Percentiles rank a stretch among this genome's conserved stretches.
Evolutionary conservation across 2,113 vertebrate species (phyloP).

Genomic region (Acanthisitta chloris): DNA sequence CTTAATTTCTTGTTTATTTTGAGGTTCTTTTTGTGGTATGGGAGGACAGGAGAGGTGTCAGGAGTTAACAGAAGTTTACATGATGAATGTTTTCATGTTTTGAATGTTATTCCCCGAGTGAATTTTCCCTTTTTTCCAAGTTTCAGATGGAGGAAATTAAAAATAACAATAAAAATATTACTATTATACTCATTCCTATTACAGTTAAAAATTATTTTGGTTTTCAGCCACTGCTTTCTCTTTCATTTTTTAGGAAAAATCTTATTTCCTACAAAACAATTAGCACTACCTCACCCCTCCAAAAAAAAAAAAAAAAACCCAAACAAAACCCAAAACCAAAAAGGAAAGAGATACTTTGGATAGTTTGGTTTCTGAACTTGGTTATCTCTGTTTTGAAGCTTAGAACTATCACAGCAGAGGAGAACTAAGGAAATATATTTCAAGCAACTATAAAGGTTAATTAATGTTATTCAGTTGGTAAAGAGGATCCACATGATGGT

Average conservation of each 20-base stretch:
- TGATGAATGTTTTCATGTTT: background rate
- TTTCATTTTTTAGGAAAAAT: background rate
- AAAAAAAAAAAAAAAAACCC: background rate
- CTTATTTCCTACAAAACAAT: background rate
- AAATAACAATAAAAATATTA: background rate
- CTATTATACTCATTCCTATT: background rate
- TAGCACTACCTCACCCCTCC: too few species aligned
- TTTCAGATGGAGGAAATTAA: background rate
- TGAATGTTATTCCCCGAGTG: background rate
- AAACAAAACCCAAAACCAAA: background rate
- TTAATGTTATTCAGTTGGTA: background rate
- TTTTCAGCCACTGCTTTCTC: background rate
- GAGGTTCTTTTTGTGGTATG: background rate
- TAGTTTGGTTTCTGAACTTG: background rate
- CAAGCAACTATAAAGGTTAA: background rate
- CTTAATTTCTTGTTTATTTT: slow-evolving; percentile 46
- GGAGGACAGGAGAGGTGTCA: slow-evolving; percentile 32
- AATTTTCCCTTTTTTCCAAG: background rate
- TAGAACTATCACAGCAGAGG: background rate
- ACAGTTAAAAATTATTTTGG: background rate
- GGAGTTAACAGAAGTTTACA: slow-evolving; percentile 16
- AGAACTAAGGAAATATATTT: background rate
- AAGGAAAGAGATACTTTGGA: background rate
- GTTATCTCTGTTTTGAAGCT: background rate
- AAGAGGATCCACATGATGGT: background rate